Evolutionary conservation across 2,797 vertebrate genomes (phyloP), one percentile per base, ranked within the genome.

Genomic region (Manis javanica): DNA sequence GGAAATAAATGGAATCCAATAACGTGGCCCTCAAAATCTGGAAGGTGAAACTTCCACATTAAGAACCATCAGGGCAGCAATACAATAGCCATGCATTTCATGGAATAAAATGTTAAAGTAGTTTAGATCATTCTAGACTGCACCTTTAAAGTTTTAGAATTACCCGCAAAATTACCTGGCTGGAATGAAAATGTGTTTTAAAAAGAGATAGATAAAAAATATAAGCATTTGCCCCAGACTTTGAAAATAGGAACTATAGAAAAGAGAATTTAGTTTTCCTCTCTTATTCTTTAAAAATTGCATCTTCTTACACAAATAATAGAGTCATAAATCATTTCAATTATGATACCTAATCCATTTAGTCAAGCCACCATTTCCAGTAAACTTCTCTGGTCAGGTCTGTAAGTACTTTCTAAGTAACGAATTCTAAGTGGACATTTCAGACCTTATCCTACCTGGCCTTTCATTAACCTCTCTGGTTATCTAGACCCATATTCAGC

Each of bases 41-140:
- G 85, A 61, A 91, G 49, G 13, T 79, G 39, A 75, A 92, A 91
- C n/a, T 16, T 93, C 64, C 71, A 79, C 13, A 37, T 69, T 69
- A 83, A 94, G 83, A 64, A 69, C 37, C 37, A 95, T 8, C 57
- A 85, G 95, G 74, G 8, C 26, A 92, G 49, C 83, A 88, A 78
- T 53, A 83, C 77, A 89, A 81, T 34, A 89, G 37, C 24, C 64
- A 64, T 53, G 51, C 11, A 46, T 46, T 46, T 66, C 78, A 42
- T 19, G 81, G 37, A 64, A 84, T 74, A 51, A 89, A 83, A 79
- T 49, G 34, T 51, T 57, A 68, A 68, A 68, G 26, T 16, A 72
- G 57, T 77, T 90, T 75, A 95, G 87, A 16, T 90, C 29, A 68
- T n/a, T 81, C 66, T 63, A 92, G 77, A 34, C 4, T 5, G 79